phyloP scores from a whole-genome alignment of 2,113 vertebrate species.

The Mastomys natalensis region DNA sequence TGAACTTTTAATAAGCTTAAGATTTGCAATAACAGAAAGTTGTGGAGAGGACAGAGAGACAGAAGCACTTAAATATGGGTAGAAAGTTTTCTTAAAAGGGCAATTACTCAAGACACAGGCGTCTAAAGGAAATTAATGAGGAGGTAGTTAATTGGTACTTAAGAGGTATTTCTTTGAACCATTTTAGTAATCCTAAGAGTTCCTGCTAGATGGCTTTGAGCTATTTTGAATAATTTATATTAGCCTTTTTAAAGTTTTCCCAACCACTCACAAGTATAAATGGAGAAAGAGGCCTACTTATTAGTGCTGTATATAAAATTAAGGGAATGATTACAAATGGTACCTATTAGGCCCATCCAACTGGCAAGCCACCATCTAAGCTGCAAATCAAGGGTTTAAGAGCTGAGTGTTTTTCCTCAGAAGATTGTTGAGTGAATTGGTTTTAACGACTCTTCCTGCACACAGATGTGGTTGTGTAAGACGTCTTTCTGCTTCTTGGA shows the following conservation, averaged over 20 bases:
- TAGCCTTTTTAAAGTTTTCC: slow-evolving; percentile 4
- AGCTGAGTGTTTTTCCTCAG: background rate
- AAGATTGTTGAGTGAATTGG: background rate
- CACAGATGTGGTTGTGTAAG: background rate
- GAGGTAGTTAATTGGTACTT: background rate
- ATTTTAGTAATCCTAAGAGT: slow-evolving; percentile 5
- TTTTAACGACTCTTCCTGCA: background rate
- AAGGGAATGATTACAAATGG: background rate
- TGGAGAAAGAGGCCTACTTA: background rate
- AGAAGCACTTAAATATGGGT: background rate
- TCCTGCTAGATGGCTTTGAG: slow-evolving; percentile 35
- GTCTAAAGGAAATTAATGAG: background rate
- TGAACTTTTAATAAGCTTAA: background rate
- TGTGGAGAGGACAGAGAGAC: background rate
- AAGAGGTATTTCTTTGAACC: slow-evolving; percentile 14
- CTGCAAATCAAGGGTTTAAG: background rate
- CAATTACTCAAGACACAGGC: slow-evolving; percentile 10
- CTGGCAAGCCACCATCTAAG: background rate
- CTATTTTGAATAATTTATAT: slow-evolving; percentile 48
- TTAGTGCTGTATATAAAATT: background rate
- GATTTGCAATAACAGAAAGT: background rate
- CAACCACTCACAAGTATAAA: slow-evolving; percentile 2
- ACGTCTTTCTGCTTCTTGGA: background rate
- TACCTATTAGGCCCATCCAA: background rate
- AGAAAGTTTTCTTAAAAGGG: background rate